Conservation (phyloP, 1,140 invertebrate species). For the Homalodisca vitripennis region DNA sequence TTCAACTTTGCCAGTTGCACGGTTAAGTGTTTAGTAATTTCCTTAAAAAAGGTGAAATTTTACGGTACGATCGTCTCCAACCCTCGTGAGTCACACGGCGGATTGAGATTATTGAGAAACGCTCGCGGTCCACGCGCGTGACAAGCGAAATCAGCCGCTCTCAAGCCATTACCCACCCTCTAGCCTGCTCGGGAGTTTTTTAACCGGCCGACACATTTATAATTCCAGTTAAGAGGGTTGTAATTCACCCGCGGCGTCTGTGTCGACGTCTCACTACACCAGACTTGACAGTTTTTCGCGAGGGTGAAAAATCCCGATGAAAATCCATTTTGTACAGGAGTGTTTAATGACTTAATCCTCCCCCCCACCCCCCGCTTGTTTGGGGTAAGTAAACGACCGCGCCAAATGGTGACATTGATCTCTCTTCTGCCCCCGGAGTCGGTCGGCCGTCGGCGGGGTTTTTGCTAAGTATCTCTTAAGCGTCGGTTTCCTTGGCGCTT, state of each 20-base stretch:
- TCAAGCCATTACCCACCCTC: neutral
- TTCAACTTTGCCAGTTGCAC: too few relatives aligned
- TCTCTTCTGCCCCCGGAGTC: neutral
- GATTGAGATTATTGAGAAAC: constrained; percentile 11
- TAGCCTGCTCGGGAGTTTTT: neutral
- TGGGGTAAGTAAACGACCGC: neutral
- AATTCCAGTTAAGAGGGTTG: constrained; percentile 9
- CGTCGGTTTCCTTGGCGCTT: too few relatives aligned
- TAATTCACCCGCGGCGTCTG: constrained; percentile 5
- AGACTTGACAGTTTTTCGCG: constrained; percentile 17
- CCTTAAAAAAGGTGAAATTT: too few relatives aligned
- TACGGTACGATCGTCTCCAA: too few relatives aligned
- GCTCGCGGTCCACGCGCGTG: neutral
- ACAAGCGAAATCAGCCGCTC: neutral
- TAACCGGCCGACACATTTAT: constrained; percentile 12
- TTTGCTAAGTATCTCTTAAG: too few relatives aligned
- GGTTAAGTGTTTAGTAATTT: too few relatives aligned
- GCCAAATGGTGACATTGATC: constrained; percentile 4
- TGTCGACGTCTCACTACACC: neutral
- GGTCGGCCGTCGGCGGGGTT: neutral
- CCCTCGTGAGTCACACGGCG: too few relatives aligned
- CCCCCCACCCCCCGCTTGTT: too few relatives aligned
- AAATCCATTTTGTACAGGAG: neutral
- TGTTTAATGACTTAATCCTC: constrained; percentile 10
- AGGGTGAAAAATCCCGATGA: too few relatives aligned